Percentiles rank a stretch among this genome's conserved stretches.
These are phyloP conservation scores for Hyla sarda DNA, from an alignment of 2,113 vertebrate genomes.

Conservation along the genomic window DNA sequence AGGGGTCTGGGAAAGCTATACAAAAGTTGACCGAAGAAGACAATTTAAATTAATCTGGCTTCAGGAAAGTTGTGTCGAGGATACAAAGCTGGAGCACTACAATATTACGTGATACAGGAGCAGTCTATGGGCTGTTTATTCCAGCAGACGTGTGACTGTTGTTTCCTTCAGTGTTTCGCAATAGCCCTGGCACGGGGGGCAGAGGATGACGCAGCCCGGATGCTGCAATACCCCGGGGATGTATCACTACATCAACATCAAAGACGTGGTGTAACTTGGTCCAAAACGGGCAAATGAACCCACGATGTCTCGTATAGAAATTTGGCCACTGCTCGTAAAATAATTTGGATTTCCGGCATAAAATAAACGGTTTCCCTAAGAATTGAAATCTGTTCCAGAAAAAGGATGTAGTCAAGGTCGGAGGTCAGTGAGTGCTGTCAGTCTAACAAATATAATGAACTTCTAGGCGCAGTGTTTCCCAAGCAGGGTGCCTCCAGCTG, in stretches of 20 bases:
- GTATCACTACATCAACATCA: neutral
- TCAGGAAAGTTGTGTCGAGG: neutral
- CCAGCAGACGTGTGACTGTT: neutral
- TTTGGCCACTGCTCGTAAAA: neutral
- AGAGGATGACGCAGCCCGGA: neutral
- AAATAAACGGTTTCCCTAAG: neutral
- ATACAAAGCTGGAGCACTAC: neutral
- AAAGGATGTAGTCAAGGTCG: neutral
- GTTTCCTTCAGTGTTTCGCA: slow-evolving; percentile 7
- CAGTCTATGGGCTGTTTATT: neutral
- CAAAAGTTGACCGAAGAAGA: too few relatives aligned
- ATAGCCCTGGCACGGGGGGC: neutral
- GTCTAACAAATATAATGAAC: neutral
- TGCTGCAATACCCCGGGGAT: slow-evolving; percentile 6
- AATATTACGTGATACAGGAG: neutral
- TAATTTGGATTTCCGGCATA: neutral
- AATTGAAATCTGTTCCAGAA: neutral
- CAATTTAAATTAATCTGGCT: too few relatives aligned
- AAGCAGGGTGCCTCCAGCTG: too few relatives aligned
- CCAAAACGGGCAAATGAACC: neutral
- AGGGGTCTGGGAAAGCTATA: too few relatives aligned
- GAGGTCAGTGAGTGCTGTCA: neutral
- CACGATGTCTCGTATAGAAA: neutral
- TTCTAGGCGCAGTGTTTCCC: neutral
- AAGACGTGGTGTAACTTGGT: neutral